Evolutionary conservation across 2,113 vertebrate genomes (phyloP), one percentile per base, ranked within the genome.

Genomic region (Sebastes fasciatus): DNA sequence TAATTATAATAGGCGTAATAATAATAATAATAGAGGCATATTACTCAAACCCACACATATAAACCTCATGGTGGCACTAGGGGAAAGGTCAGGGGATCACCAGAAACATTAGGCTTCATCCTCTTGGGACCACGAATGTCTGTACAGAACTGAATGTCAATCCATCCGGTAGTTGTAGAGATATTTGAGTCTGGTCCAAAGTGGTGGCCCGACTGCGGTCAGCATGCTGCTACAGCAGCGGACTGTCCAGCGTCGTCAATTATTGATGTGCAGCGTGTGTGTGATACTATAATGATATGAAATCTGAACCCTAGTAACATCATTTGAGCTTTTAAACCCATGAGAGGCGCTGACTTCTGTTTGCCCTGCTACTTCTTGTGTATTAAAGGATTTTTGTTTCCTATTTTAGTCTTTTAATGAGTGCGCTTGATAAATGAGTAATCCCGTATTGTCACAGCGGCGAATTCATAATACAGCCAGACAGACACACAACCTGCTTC

Each of bases 401-500:
- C 48, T 66, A 61, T 85, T 86, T 74, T 70, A 62, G 80, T 66
- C 54, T 80, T 84, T 80, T 79, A 90, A 87, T 85, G 76, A 89
- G 74, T 34, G 49, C 34, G 77, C 70, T 76, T 73, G 48, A 63
- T 66, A 21, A 85, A 63, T 87, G 66, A 81, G 61, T 83, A 81
- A 88, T 87, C 73, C 86, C 65, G 74, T 12, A 63, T 76, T 73
- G 65, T 84, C 12, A 3, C 23, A 63, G 71, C 34, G 5, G 43
- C 42, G 60, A 61, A 16, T 63, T 79, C 54, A 79, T 4, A 57
- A 51, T 66, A 34, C 4, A 45, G 5, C 49, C 46, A 68, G 71
- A 3, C 58, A 42, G 67, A 86, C 54, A 81, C 74, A 46, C 79
- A 76, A 97, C 97, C 97, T 82, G 97, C 95, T 93, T 98, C 97